These are phyloP conservation scores for Chloroceryle amazona DNA, from an alignment of 2,797 vertebrate genomes.

Conservation along the genomic window DNA sequence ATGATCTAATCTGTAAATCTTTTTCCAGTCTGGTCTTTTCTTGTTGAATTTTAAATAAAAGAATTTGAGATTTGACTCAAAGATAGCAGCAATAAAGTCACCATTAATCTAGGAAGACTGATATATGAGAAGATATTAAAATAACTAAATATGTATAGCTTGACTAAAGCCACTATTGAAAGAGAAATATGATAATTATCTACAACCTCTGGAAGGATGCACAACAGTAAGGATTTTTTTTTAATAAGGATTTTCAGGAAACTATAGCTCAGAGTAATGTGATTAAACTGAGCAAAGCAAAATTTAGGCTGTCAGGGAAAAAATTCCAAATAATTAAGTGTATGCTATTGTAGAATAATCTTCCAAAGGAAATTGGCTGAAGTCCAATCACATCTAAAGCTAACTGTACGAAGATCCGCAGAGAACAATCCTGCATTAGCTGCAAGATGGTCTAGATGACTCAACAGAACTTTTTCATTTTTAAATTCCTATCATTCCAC, in stretches of 20 bases:
- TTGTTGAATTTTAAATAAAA: slow-evolving; percentile 48
- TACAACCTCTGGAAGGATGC: slow-evolving; percentile 24
- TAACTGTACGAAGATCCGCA: slow-evolving; percentile 17
- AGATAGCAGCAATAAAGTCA: slow-evolving; percentile 26
- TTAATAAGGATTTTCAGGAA: slow-evolving; percentile 64
- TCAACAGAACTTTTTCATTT: slow-evolving; percentile 5
- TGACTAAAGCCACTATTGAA: slow-evolving; percentile 41
- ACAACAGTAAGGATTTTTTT: not conserved
- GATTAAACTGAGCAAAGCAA: slow-evolving; percentile 70
- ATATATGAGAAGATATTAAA: slow-evolving; percentile 58
- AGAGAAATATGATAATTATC: slow-evolving; percentile 47
- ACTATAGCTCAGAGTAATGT: slow-evolving; percentile 71
- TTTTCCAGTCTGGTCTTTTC: slow-evolving; percentile 22
- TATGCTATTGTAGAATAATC: slow-evolving; percentile 65
- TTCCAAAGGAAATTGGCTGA: slow-evolving; percentile 62
- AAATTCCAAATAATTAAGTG: slow-evolving; percentile 58
- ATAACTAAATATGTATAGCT: slow-evolving; percentile 48
- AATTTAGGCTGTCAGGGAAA: slow-evolving; percentile 74
- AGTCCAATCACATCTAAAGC: slow-evolving; percentile 54
- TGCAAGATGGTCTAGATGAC: slow-evolving; percentile 45
- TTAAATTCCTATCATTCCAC: slow-evolving; percentile 50
- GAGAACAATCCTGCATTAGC: slow-evolving; percentile 41
- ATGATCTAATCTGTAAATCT: slow-evolving; percentile 17
- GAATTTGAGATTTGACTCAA: slow-evolving; percentile 23
- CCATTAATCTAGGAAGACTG: not conserved